Evolutionary conservation across 2,888 invertebrate species (phyloP).

Genomic region (Spilosoma lubricipeda): DNA sequence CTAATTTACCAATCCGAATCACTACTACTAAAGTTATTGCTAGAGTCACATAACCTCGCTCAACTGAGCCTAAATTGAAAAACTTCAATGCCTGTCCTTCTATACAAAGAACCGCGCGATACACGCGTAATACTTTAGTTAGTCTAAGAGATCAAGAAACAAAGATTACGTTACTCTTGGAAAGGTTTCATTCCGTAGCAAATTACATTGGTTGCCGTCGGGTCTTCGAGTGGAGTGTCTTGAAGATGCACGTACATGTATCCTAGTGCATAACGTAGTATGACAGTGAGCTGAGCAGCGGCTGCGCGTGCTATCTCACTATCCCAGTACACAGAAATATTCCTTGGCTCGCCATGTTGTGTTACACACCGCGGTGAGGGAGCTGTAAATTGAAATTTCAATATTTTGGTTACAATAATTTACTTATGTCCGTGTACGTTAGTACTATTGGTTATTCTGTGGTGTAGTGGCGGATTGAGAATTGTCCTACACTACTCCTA

Average conservation of each 20-base stretch:
- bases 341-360: background rate
- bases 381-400: background rate
- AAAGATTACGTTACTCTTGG: slow-evolving; percentile 5
- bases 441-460: too few species aligned
- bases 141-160: background rate
- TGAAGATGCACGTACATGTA: slow-evolving; percentile 6
- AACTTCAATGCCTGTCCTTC: background rate
- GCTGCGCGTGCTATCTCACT: slow-evolving; percentile 7
- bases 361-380: background rate
- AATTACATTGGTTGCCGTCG: background rate
- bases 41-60: too few species aligned
- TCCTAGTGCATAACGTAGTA: background rate
- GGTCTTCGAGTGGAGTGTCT: background rate
- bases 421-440: background rate
- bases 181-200: background rate
- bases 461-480: too few species aligned
- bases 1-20: too few species aligned
- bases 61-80: too few species aligned
- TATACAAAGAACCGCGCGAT: background rate
- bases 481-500: too few species aligned
- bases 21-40: too few species aligned
- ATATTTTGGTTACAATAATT: background rate
- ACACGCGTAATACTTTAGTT: background rate
- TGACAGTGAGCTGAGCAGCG: background rate
- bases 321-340: slow-evolving; percentile 9